Evolutionary conservation across 2,113 vertebrate genomes (phyloP).

Genomic region (Setophaga coronata): DNA sequence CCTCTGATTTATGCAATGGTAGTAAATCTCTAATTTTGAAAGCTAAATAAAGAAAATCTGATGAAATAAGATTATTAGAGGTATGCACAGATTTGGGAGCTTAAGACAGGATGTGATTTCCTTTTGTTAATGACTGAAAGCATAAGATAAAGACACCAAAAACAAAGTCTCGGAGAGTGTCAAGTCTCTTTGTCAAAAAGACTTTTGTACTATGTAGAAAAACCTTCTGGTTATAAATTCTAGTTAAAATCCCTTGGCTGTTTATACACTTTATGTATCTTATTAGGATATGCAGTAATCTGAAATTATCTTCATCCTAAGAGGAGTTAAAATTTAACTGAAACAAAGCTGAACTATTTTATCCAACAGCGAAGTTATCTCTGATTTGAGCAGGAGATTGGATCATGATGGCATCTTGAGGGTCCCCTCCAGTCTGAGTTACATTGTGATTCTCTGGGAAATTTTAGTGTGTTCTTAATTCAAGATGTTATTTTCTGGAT

Average conservation of each 20-base stretch:
- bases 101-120: neutral
- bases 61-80: neutral
- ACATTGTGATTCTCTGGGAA: neutral
- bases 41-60: neutral
- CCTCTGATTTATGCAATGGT: neutral
- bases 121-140: neutral
- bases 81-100: neutral
- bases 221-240: neutral
- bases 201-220: neutral
- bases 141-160: neutral
- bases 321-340: neutral
- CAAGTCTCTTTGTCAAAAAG: neutral
- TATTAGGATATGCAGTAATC: neutral
- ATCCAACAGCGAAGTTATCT: neutral
- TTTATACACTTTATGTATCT: neutral
- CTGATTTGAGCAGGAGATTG: neutral
- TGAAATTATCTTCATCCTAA: neutral
- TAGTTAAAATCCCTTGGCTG: neutral
- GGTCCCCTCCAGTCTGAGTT: neutral
- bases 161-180: neutral
- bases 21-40: neutral
- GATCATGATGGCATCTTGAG: neutral
- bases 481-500: neutral
- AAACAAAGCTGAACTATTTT: neutral
- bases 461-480: neutral